A percentile compares a stretch with the other conserved stretches of the same genome.
These are phyloP conservation scores for Vespertilio murinus DNA, from an alignment of 2,797 vertebrate species.

Conservation along the genomic window DNA sequence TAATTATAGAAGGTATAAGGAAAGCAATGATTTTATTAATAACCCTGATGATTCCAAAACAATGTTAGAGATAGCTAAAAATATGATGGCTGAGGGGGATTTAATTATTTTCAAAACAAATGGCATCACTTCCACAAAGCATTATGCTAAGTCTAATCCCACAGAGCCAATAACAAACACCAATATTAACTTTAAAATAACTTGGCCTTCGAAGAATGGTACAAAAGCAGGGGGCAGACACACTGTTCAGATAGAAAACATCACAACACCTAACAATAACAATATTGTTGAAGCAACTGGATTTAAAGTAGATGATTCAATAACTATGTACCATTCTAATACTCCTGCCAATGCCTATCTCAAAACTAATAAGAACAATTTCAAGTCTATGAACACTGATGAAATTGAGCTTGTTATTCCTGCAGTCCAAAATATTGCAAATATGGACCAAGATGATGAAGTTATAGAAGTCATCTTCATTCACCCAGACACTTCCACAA, in stretches of 20 bases:
- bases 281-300: not conserved
- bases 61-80: not conserved
- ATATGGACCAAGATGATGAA: not conserved
- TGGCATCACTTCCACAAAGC: not conserved
- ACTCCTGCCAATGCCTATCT: not conserved
- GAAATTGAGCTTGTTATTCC: not conserved
- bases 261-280: not conserved
- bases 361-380: not conserved
- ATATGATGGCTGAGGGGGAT: not conserved
- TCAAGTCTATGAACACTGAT: constrained; percentile 5
- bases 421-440: not conserved
- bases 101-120: constrained; percentile 21
- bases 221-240: not conserved
- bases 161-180: not conserved
- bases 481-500: not conserved
- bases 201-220: not conserved
- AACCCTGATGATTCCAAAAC: not conserved
- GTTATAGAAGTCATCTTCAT: not conserved
- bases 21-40: not conserved
- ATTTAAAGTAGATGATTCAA: not conserved
- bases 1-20: not conserved
- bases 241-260: not conserved
- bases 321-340: not conserved
- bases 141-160: not conserved
- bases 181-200: constrained; percentile 4